Evolutionary conservation across 1,140 invertebrate genomes (phyloP).

Genomic region (Eriocheir sinensis): DNA sequence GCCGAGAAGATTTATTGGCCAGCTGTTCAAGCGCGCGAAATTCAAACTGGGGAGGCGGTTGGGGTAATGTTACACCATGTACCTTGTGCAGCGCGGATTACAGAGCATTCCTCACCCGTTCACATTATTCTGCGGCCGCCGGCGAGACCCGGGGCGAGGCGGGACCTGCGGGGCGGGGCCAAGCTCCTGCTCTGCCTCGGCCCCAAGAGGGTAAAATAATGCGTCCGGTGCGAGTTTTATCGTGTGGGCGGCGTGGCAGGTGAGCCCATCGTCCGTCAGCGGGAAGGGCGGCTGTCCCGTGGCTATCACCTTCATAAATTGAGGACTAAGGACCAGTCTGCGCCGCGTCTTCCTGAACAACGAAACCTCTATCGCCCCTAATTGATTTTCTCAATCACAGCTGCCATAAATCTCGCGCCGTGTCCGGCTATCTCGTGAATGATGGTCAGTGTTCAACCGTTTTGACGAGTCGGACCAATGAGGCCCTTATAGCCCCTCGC

Average conservation of each 20-base stretch:
- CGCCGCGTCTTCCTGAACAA: constrained; percentile 57
- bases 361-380: constrained; percentile 67
- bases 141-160: neutral
- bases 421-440: constrained; percentile 74
- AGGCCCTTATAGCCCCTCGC: neutral
- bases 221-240: constrained; percentile 63
- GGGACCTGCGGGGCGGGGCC: neutral
- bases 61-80: constrained; percentile 55
- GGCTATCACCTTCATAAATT: constrained; percentile 72
- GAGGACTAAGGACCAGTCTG: constrained; percentile 66
- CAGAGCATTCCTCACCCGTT: constrained; percentile 17
- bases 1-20: constrained; percentile 74
- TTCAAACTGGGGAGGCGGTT: constrained; percentile 67
- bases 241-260: constrained; percentile 59
- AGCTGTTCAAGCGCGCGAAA: constrained; percentile 74
- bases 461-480: constrained; percentile 66
- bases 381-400: constrained; percentile 75
- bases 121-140: neutral
- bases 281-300: constrained; percentile 56
- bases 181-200: neutral
- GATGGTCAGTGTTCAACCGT: constrained; percentile 70
- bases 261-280: constrained; percentile 62
- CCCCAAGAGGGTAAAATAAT: constrained; percentile 36
- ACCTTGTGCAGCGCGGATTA: constrained; percentile 44
- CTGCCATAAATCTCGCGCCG: constrained; percentile 65